phyloP scores from a whole-genome alignment of 1,140 invertebrate species.

The Pseudoatta argentina region DNA sequence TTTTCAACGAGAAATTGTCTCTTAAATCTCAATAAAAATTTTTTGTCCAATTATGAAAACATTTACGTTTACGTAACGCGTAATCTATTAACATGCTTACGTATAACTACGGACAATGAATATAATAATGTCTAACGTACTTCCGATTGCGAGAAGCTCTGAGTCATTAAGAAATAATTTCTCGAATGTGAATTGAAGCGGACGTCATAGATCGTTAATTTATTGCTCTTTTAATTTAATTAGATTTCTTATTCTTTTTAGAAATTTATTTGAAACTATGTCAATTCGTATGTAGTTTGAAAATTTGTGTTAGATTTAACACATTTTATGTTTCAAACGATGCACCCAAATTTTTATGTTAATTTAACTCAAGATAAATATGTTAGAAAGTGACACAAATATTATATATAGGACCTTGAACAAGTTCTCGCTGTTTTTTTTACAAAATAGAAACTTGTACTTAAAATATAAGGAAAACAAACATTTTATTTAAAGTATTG shows the following conservation, averaged over 20 bases:
- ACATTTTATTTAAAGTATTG: too few relatives aligned
- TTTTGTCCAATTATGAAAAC: not conserved
- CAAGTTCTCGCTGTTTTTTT: too few relatives aligned
- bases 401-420: too few relatives aligned
- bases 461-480: too few relatives aligned
- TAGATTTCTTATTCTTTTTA: not conserved
- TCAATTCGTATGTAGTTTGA: too few relatives aligned
- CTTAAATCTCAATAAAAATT: slow-evolving; percentile 28
- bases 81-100: not conserved
- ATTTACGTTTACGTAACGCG: not conserved
- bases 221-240: not conserved
- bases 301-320: too few relatives aligned
- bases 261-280: not conserved
- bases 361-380: too few relatives aligned
- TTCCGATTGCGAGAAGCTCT: not conserved
- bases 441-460: too few relatives aligned
- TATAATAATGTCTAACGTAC: not conserved
- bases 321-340: too few relatives aligned
- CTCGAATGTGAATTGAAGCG: not conserved
- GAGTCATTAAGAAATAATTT: slow-evolving; percentile 8
- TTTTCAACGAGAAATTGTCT: not conserved
- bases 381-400: too few relatives aligned
- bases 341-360: too few relatives aligned
- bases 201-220: not conserved
- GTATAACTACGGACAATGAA: not conserved